phyloP scores from a whole-genome alignment of 2,888 invertebrate species.

The Pheosia gnoma region DNA sequence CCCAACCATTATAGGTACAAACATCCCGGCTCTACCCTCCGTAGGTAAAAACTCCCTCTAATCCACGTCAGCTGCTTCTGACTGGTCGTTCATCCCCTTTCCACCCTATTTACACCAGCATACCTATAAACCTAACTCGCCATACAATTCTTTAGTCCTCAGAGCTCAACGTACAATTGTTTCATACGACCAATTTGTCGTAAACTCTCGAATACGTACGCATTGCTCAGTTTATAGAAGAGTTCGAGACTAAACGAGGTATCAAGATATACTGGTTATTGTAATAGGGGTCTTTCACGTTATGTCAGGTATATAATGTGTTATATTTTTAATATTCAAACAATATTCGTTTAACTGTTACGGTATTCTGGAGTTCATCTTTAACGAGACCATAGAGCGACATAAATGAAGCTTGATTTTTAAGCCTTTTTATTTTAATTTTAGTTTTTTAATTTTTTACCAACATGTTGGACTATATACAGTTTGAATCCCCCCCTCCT shows the following conservation, averaged over 20 bases:
- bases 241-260: conserved; percentile 16
- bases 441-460: too few relatives aligned
- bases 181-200: conserved; percentile 9
- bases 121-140: conserved; percentile 48
- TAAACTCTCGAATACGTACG: conserved; percentile 9
- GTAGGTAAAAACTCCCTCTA: conserved; percentile 80
- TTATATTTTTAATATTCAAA: conserved; percentile 50
- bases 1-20: conserved; percentile 41
- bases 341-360: neutral
- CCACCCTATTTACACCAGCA: conserved; percentile 57
- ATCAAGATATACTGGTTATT: conserved; percentile 49
- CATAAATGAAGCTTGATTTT: neutral
- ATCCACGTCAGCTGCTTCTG: conserved; percentile 81
- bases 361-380: neutral
- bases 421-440: too few relatives aligned
- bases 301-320: conserved; percentile 70
- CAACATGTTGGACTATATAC: too few relatives aligned
- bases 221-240: conserved; percentile 11
- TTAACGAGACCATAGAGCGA: neutral
- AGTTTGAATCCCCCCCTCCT: too few relatives aligned
- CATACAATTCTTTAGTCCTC: conserved; percentile 35
- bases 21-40: conserved; percentile 56
- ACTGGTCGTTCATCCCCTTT: conserved; percentile 69
- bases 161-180: conserved; percentile 57
- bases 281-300: conserved; percentile 54